phyloP scores from a whole-genome alignment of 1,140 invertebrate species.

The Drosophila lacteicornis region DNA sequence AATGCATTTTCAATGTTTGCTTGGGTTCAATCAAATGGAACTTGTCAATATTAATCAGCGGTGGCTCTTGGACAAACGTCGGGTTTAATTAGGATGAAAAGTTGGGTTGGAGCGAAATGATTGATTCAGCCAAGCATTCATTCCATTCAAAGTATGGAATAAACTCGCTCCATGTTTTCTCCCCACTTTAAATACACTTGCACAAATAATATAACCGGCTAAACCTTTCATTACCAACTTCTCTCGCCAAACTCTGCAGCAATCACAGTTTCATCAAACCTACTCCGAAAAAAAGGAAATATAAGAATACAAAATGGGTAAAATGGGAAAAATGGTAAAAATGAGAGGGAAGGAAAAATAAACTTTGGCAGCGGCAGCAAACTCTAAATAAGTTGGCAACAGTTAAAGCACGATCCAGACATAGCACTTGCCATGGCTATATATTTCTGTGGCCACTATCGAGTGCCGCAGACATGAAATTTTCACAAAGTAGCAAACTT shows the following conservation, averaged over 20 bases:
- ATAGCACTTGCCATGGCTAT: conserved; percentile 39
- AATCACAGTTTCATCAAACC: conserved; percentile 60
- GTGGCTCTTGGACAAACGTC: conserved; percentile 20
- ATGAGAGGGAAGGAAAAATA: conserved; percentile 1
- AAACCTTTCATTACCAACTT: conserved; percentile 27
- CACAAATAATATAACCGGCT: conserved; percentile 3
- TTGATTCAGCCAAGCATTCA: conserved; percentile 11
- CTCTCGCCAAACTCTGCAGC: conserved; percentile 8
- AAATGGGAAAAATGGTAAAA: neutral
- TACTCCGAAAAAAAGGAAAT: conserved; percentile 17
- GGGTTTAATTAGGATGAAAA: conserved; percentile 25
- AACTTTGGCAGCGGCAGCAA: conserved; percentile 46
- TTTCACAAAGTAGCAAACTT: conserved; percentile 80
- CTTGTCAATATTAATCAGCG: conserved; percentile 43
- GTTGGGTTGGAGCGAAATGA: conserved; percentile 15
- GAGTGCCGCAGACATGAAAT: conserved; percentile 79
- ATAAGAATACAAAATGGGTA: conserved; percentile 2
- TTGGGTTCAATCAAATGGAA: conserved; percentile 26
- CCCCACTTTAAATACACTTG: conserved; percentile 5
- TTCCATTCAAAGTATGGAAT: neutral
- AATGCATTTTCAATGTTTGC: conserved; percentile 48
- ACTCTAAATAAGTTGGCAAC: conserved; percentile 68
- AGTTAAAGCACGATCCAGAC: conserved; percentile 63
- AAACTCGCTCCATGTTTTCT: conserved; percentile 4
- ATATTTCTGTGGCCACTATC: conserved; percentile 78